These are phyloP conservation scores for Sminthurinus aureus DNA, from an alignment of 2,888 invertebrate genomes.

Conservation along the genomic window DNA sequence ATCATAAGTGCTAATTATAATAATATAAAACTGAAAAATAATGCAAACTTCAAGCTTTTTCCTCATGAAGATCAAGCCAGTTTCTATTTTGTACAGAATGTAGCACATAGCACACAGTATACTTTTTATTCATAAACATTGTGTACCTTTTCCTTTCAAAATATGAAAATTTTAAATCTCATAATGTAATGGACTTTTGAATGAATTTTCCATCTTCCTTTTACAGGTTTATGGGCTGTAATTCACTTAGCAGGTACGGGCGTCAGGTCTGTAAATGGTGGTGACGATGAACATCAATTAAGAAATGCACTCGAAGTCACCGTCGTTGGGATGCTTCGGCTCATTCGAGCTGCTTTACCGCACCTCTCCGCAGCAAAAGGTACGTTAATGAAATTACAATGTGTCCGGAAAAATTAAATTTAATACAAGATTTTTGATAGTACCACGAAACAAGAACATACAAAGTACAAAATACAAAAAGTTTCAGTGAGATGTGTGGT, in stretches of 20 bases:
- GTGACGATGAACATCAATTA: conserved; percentile 58
- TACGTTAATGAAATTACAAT: conserved; percentile 5
- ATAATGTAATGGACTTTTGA: neutral
- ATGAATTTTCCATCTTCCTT: neutral
- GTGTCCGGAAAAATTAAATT: too few species aligned
- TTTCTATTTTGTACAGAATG: neutral
- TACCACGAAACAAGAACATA: too few species aligned
- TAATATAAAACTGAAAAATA: neutral
- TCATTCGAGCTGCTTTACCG: conserved; percentile 54
- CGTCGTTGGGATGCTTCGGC: conserved; percentile 56
- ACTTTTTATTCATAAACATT: neutral
- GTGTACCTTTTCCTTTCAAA: too few species aligned
- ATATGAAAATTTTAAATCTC: too few species aligned
- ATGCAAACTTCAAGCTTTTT: neutral
- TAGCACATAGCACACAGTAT: neutral
- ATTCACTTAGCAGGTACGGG: conserved; percentile 78
- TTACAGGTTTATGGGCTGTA: conserved; percentile 79
- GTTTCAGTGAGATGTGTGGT: too few species aligned
- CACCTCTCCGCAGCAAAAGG: conserved; percentile 58
- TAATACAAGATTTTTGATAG: too few species aligned
- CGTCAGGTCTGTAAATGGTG: conserved; percentile 51
- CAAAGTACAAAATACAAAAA: too few species aligned
- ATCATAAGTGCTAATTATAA: neutral
- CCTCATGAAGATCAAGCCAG: neutral
- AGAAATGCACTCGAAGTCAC: conserved; percentile 58